Evolutionary conservation across 2,888 invertebrate genomes (phyloP).

Genomic region (Ecdyonurus torrentis): DNA sequence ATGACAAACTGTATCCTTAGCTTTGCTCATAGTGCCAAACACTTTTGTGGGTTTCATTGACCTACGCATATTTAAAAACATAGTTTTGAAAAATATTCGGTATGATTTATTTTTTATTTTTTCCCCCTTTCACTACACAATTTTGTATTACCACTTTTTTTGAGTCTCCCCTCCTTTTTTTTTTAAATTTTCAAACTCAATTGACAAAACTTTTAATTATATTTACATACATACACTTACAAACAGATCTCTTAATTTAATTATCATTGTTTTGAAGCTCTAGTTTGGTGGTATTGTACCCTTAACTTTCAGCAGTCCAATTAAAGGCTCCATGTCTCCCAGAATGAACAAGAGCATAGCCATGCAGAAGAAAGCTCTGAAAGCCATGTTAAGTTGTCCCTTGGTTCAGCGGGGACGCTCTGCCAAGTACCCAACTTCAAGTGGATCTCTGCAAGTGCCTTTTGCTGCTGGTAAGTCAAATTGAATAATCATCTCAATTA

Average conservation of each 20-base stretch:
- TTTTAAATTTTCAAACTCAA: too few species aligned
- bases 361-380: constrained; percentile 34
- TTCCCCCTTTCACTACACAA: too few species aligned
- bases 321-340: constrained; percentile 5
- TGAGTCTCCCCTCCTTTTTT: too few species aligned
- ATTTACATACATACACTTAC: too few species aligned
- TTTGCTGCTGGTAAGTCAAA: background rate
- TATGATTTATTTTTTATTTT: too few species aligned
- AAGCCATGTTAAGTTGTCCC: constrained; percentile 35
- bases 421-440: constrained; percentile 35
- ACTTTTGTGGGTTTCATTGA: too few species aligned
- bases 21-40: too few species aligned
- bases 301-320: constrained; percentile 8
- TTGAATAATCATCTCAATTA: too few species aligned
- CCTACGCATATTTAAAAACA: too few species aligned
- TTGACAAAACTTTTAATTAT: too few species aligned
- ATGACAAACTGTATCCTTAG: constrained; percentile 23
- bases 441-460: constrained; percentile 16
- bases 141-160: too few species aligned
- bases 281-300: background rate
- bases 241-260: background rate
- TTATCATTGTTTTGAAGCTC: background rate
- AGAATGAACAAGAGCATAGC: constrained; percentile 37
- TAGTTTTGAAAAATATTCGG: too few species aligned
- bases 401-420: constrained; percentile 52